Evolutionary conservation across 2,888 invertebrate species (phyloP), one percentile per base, ranked within the genome.

Genomic region (Strigamia transsilvanica): DNA sequence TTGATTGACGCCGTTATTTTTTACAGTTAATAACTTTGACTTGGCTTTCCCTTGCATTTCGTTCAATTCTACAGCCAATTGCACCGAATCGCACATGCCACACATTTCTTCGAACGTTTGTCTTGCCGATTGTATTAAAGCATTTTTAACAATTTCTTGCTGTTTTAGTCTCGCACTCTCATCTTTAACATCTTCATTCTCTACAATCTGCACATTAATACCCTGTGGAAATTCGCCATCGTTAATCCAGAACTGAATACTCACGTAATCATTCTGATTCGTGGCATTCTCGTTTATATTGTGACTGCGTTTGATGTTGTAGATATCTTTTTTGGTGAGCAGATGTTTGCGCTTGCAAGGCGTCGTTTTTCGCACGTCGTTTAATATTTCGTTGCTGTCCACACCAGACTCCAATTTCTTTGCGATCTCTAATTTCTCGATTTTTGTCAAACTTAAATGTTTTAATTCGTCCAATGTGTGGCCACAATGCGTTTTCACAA

Each of bases 401-500:
- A 73, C 73, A 3, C 32, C 32, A 7, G 10, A 15, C 21, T 32
- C 73, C 13, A 73, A 21, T 32, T 73, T 73, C 4, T 27, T 32
- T 13, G 73, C 73, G 3, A 73, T 73, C 10, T 32, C 27, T 21
- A 32, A 32, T 21, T 32, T 27, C 32, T 73, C 73, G 21, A 13
- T 18, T 13, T 27, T 27, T 4, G 18, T 73, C 73, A 73, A 73
- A 73, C 73, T 27, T 32, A 73, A 32, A 46, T 46, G 46, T 21
- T 32, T 73, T 12, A 32, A 27, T 32, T 32, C 73, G 21, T 73
- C 21, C 10, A 32, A 27, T 0, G n/a, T 21, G 73, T 73, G 73
- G 13, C 73, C 73, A 13, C 27, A 32, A 18, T 73, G 73, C 4
- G 73, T 73, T 73, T 73, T 73, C 73, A 73, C 73, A 73, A 73